These are phyloP conservation scores for Chrysochloris asiatica DNA, from an alignment of 2,113 vertebrate genomes.

Conservation along the genomic window DNA sequence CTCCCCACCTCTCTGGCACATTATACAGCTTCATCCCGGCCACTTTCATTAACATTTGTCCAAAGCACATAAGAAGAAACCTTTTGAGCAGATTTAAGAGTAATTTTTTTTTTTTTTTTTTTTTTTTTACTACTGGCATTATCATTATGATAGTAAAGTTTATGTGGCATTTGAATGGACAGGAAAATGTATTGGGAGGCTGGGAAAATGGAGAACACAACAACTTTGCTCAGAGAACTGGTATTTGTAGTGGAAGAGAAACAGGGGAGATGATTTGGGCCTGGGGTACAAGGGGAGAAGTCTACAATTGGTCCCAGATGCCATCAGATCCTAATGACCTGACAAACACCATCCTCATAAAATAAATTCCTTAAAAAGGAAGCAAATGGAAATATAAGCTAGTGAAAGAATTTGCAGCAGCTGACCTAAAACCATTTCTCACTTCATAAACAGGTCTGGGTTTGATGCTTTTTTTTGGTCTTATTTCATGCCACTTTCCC, in stretches of 20 bases:
- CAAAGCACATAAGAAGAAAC: background rate
- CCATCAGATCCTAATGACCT: slow-evolving; percentile 85
- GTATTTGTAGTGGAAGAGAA: slow-evolving; percentile 53
- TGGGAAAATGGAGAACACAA: background rate
- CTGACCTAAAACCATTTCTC: slow-evolving; percentile 86
- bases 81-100: background rate
- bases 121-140: background rate
- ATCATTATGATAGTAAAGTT: background rate
- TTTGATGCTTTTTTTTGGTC: slow-evolving; percentile 67
- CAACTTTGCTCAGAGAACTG: background rate
- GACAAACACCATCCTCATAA: slow-evolving; percentile 84
- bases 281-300: slow-evolving; percentile 63
- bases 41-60: slow-evolving; percentile 1
- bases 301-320: slow-evolving; percentile 86
- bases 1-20: background rate
- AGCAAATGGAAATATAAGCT: slow-evolving; percentile 88
- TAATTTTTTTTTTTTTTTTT: no score
- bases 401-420: slow-evolving; percentile 87
- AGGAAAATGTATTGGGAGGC: background rate
- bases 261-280: background rate
- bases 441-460: slow-evolving; percentile 89
- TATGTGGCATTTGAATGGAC: no score
- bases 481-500: slow-evolving; percentile 60
- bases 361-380: slow-evolving; percentile 87
- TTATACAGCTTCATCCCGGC: background rate